Percentiles rank a stretch among this genome's conserved stretches.
phyloP scores from a whole-genome alignment of 1,140 invertebrate genomes.

The Monomorium pharaonis region DNA sequence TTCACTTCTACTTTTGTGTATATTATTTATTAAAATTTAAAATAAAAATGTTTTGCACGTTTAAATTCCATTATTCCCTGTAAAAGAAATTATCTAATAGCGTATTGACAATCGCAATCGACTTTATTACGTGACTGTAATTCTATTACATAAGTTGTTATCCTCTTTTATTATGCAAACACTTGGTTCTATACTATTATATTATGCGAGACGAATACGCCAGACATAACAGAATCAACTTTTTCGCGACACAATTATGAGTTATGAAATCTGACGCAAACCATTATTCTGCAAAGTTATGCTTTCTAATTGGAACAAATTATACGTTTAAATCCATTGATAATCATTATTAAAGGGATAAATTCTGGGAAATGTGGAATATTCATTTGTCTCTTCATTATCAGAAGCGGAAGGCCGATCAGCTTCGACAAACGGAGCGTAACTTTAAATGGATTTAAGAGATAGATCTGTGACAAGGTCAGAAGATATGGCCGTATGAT shows the following conservation, averaged over 20 bases:
- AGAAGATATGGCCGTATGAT: not conserved
- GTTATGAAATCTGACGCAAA: not conserved
- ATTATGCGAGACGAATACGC: not conserved
- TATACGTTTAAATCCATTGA: not conserved
- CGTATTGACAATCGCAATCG: slow-evolving; percentile 1
- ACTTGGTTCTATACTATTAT: not conserved
- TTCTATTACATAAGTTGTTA: slow-evolving; percentile 12
- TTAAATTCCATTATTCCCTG: not conserved
- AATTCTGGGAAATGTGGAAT: not conserved
- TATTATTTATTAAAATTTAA: not conserved
- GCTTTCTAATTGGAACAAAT: not conserved
- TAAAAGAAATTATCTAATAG: not conserved
- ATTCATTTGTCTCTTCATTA: not conserved
- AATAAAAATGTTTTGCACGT: not conserved
- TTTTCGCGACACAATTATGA: not conserved
- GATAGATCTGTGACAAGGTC: slow-evolving; percentile 2
- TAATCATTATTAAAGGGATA: not conserved
- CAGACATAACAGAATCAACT: not conserved
- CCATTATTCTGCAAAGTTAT: not conserved
- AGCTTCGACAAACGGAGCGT: not conserved
- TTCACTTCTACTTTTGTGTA: not conserved
- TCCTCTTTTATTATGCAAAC: not conserved
- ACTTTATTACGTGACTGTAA: slow-evolving; percentile 1
- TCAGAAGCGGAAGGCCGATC: not conserved
- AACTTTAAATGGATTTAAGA: not conserved